Base-by-base conservation (phyloP, 2,797 vertebrate species). In the Anableps anableps region DNA sequence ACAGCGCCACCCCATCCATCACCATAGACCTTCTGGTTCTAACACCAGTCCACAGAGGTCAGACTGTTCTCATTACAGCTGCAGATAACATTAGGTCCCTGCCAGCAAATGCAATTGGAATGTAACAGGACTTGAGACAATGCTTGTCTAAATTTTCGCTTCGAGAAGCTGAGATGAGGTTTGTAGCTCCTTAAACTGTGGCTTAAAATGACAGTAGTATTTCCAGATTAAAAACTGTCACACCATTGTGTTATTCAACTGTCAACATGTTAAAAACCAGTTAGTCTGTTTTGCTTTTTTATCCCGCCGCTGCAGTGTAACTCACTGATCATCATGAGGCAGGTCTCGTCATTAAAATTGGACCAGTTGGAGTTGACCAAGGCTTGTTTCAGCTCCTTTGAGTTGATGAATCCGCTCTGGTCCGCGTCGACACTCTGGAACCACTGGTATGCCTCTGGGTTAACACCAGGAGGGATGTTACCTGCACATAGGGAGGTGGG, bases 261-360 rank as follows among this genome's bases (percentile, higher is more conserved):
- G 62, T 38, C 34, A 38, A 23, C 17, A 38, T 4, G 34, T 8
- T 38, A 23, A 68, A 38, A 38, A 23, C 62, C 34, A 3, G 17
- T 34, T 21, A 2, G 19, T 62, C 9, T 14, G 31, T 17, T 23
- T 17, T 34, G 17, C 14, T 9, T 53, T 53, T 51, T 53, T 7
- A 11, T 16, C 19, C 72, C 11, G 38, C 75, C 38, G 16, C 66
- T 14, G 17, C 29, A 1, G 13, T 1, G 9, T 2, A 5, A 96
- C 98, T 97, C 92, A 99, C 98, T 99, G 87, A 99, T 96, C 98
- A 99, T 98, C 96, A 99, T 96, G 77, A 96, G 93, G 86, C 98
- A 99, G 1, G 97, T 99, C 93, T 99, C 97, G 0, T 99, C 98
- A 3, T 96, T 98, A 94, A 99, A 99, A 0, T 96, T 74, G 0